phyloP scores from a whole-genome alignment of 2,888 invertebrate species.

The Lagria hirta region DNA sequence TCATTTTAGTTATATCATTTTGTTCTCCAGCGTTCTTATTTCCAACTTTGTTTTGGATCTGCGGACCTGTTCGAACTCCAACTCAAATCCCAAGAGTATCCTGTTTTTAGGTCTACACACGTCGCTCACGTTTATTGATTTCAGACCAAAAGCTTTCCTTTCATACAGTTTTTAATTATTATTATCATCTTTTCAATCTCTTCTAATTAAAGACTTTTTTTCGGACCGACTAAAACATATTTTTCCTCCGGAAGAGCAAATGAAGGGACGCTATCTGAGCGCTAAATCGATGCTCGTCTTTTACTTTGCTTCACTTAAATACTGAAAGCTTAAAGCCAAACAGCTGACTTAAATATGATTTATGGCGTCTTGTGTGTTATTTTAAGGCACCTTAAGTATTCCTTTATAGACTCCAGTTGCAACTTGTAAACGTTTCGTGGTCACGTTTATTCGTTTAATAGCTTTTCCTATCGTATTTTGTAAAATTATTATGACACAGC shows the following conservation, averaged over 20 bases:
- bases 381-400: constrained; percentile 42
- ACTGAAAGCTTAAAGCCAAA: constrained; percentile 44
- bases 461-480: constrained; percentile 30
- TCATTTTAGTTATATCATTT: constrained; percentile 34
- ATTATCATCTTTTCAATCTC: constrained; percentile 11
- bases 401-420: constrained; percentile 40
- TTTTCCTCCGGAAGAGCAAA: constrained; percentile 44
- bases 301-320: constrained; percentile 42
- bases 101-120: constrained; percentile 5
- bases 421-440: constrained; percentile 38
- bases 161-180: constrained; percentile 1
- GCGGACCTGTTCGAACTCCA: constrained; percentile 12
- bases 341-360: constrained; percentile 50
- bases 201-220: constrained; percentile 19
- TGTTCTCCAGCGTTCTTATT: constrained; percentile 24
- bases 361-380: constrained; percentile 43
- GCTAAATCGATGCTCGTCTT: constrained; percentile 41
- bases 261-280: constrained; percentile 46
- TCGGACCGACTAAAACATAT: constrained; percentile 25
- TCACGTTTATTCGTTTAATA: constrained; percentile 38
- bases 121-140: constrained; percentile 1
- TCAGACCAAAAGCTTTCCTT: constrained; percentile 3
- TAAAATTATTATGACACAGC: constrained; percentile 26
- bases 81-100: constrained; percentile 13
- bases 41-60: constrained; percentile 29